A percentile compares a stretch with the other conserved stretches of the same genome.
Conservation (phyloP, 2,888 invertebrate genomes). For the Horisme vitalbata region DNA sequence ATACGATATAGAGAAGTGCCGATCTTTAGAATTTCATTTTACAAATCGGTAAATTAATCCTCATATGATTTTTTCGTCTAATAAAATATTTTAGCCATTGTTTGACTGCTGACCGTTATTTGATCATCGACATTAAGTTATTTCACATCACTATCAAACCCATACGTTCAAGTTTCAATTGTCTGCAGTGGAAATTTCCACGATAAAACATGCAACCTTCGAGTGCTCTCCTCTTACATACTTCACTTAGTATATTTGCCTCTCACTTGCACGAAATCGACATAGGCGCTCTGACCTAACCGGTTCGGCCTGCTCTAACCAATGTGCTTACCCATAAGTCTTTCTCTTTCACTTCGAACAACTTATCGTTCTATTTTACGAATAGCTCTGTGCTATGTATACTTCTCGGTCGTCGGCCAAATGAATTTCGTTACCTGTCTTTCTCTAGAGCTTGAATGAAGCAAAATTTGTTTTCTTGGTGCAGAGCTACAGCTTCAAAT, state of each 20-base stretch:
- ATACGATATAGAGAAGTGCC: no score
- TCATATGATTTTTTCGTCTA: no score
- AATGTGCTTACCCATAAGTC: constrained; percentile 42
- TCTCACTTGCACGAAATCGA: constrained; percentile 66
- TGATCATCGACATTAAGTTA: constrained; percentile 40
- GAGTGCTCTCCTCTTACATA: constrained; percentile 55
- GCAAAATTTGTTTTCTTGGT: constrained; percentile 75
- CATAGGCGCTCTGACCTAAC: constrained; percentile 78
- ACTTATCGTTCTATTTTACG: constrained; percentile 80
- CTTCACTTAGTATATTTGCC: constrained; percentile 44
- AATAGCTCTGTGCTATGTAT: constrained; percentile 82
- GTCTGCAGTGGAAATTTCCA: constrained; percentile 82
- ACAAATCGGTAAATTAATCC: no score
- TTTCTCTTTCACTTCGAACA: constrained; percentile 61
- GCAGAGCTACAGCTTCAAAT: constrained; percentile 82
- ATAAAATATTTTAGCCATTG: no score
- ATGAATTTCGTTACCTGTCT: constrained; percentile 81
- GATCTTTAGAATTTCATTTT: no score
- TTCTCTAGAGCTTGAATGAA: constrained; percentile 81
- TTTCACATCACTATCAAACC: constrained; percentile 50
- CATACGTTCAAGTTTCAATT: constrained; percentile 77
- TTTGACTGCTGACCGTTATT: not conserved
- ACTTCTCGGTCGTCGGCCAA: constrained; percentile 82
- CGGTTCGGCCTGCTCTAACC: constrained; percentile 60
- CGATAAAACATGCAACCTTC: constrained; percentile 77